These are phyloP conservation scores for Trichosurus vulpecula DNA, from an alignment of 2,797 vertebrate genomes.

Conservation along the genomic window DNA sequence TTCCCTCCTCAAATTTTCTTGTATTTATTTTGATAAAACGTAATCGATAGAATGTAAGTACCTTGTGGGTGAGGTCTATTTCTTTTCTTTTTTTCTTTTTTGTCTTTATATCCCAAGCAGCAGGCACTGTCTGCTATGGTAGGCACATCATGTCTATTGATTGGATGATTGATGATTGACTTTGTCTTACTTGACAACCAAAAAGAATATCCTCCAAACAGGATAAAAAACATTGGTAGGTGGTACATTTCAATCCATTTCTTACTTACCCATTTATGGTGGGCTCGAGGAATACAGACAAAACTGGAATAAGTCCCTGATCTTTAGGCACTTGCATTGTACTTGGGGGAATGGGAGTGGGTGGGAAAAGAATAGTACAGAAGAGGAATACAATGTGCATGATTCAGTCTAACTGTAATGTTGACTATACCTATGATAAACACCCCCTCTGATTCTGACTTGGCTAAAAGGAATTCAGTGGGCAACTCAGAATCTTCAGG, in stretches of 20 bases:
- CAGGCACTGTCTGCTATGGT: background rate
- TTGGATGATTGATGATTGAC: background rate
- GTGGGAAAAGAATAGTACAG: background rate
- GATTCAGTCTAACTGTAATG: background rate
- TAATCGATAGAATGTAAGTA: background rate
- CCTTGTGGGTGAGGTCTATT: background rate
- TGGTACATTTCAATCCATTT: background rate
- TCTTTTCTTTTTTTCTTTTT: background rate
- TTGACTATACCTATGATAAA: constrained; percentile 18
- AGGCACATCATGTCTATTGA: background rate
- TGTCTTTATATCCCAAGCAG: background rate
- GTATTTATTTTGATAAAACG: background rate
- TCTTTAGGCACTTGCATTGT: background rate
- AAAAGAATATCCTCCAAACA: constrained; percentile 4
- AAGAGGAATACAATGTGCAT: background rate
- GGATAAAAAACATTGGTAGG: background rate
- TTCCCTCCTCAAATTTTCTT: background rate
- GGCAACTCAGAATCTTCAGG: constrained; percentile 65
- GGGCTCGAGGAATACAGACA: background rate
- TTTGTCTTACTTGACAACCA: constrained; percentile 70
- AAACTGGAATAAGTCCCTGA: background rate
- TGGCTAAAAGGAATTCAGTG: constrained; percentile 74
- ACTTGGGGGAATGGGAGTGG: background rate
- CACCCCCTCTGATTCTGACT: constrained; percentile 72
- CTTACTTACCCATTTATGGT: background rate